These are phyloP conservation scores for Sinocyclocheilus anophthalmus DNA, from an alignment of 2,113 vertebrate species.

Conservation along the genomic window DNA sequence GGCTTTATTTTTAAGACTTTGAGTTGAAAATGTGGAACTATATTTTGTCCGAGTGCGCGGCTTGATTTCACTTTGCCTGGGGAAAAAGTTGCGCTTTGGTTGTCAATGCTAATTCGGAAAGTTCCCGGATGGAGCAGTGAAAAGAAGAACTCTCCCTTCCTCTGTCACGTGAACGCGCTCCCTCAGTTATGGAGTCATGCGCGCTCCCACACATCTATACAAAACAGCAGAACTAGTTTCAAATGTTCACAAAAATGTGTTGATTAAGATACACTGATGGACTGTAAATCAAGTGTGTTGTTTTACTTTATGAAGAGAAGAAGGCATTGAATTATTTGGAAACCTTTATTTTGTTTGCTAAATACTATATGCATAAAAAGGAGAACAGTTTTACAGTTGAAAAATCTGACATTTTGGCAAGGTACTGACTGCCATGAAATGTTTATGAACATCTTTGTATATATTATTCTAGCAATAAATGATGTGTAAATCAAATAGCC, in stretches of 20 bases:
- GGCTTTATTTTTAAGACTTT: slow-evolving; percentile 66
- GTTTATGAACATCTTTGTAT: background rate
- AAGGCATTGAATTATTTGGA: background rate
- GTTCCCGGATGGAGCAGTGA: slow-evolving; percentile 89
- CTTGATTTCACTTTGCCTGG: slow-evolving; percentile 89
- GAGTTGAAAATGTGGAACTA: slow-evolving; percentile 82
- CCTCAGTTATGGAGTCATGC: slow-evolving; percentile 57
- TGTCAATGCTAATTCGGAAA: slow-evolving; percentile 85
- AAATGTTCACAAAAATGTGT: background rate
- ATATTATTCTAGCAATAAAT: background rate
- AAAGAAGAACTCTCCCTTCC: slow-evolving; percentile 67
- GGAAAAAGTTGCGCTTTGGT: slow-evolving; percentile 91
- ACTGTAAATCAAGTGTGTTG: background rate
- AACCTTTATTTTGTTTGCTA: background rate
- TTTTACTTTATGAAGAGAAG: background rate
- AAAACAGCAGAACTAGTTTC: background rate
- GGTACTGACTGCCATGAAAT: background rate
- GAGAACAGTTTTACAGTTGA: background rate
- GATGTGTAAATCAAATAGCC: background rate
- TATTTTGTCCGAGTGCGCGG: slow-evolving; percentile 88
- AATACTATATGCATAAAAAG: background rate
- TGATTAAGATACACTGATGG: background rate
- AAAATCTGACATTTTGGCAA: background rate
- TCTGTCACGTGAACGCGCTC: slow-evolving; percentile 57
- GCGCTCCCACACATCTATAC: slow-evolving; percentile 50